phyloP scores from a whole-genome alignment of 30 jellyfish, hydroid and myxozoan genomes.

The Rhopilema esculentum region DNA sequence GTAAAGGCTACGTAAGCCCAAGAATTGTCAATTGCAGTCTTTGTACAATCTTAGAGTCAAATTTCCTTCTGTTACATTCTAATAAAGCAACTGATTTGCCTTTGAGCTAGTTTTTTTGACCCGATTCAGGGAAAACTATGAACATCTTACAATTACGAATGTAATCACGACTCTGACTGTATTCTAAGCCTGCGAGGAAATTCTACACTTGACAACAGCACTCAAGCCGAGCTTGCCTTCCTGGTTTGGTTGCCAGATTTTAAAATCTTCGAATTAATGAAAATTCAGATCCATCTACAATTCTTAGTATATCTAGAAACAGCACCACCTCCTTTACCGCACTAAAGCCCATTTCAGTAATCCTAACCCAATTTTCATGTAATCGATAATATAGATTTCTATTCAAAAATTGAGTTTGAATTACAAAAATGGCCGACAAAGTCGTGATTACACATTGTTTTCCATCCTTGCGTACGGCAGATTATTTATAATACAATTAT shows the following conservation, averaged over 20 bases:
- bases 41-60: too few species aligned
- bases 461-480: slow-evolving; percentile 2
- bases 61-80: neutral
- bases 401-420: neutral
- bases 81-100: too few species aligned
- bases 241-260: neutral
- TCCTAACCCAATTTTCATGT: slow-evolving; percentile 43
- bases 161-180: too few species aligned
- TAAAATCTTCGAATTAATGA: neutral
- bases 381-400: slow-evolving; percentile 3
- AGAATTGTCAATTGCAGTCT: too few species aligned
- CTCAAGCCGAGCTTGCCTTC: neutral
- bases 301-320: too few species aligned
- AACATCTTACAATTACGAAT: neutral
- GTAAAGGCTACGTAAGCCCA: too few species aligned
- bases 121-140: neutral
- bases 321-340: too few species aligned
- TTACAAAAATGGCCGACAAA: slow-evolving; percentile 50
- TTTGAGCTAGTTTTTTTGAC: too few species aligned
- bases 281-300: too few species aligned
- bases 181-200: too few species aligned
- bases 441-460: slow-evolving; percentile 45
- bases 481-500: slow-evolving; percentile 29
- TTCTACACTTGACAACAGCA: too few species aligned
- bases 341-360: too few species aligned